Conservation (phyloP, 1,140 invertebrate species). For the Drosophila chauvacae region DNA sequence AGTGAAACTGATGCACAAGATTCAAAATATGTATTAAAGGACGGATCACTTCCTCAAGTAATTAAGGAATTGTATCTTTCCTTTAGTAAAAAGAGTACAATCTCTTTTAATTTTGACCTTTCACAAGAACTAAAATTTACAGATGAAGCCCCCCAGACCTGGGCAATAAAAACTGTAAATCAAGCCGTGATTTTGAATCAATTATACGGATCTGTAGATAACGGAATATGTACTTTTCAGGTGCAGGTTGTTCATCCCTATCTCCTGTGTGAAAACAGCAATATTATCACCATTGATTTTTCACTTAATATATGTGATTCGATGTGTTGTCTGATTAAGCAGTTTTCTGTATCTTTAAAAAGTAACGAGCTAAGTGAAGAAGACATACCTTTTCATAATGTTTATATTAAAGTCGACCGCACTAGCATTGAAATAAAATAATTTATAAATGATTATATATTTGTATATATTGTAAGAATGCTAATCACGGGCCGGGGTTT, state of each 20-base stretch:
- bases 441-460: neutral
- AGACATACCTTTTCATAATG: slow-evolving; percentile 27
- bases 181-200: slow-evolving; percentile 38
- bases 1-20: slow-evolving; percentile 80
- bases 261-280: neutral
- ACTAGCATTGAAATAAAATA: slow-evolving; percentile 24
- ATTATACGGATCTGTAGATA: slow-evolving; percentile 44
- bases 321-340: slow-evolving; percentile 70
- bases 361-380: slow-evolving; percentile 1
- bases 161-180: slow-evolving; percentile 77
- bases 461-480: neutral
- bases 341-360: slow-evolving; percentile 48
- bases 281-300: slow-evolving; percentile 54
- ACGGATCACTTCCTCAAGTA: slow-evolving; percentile 38
- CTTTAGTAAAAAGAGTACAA: slow-evolving; percentile 85
- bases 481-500: too few relatives aligned
- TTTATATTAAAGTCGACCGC: slow-evolving; percentile 44
- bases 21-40: neutral
- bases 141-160: slow-evolving; percentile 88
- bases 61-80: slow-evolving; percentile 84
- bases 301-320: slow-evolving; percentile 64
- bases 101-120: slow-evolving; percentile 85
- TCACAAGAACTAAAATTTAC: slow-evolving; percentile 87
- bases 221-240: slow-evolving; percentile 55
- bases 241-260: slow-evolving; percentile 19